phyloP scores from a whole-genome alignment of 2,113 vertebrate species.

The Dicaeum eximium region DNA sequence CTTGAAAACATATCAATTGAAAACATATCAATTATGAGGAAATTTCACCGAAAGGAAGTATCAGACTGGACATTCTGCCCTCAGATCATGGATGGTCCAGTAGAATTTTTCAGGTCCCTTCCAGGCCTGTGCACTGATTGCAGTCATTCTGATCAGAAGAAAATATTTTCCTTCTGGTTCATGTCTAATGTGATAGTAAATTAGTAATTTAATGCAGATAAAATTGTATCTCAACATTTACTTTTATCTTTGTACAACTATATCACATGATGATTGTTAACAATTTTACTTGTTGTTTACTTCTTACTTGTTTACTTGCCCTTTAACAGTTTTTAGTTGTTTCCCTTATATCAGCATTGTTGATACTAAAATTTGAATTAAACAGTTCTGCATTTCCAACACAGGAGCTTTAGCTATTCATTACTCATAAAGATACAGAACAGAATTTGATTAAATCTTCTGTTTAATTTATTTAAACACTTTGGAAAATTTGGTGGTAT shows the following conservation, averaged over 20 bases:
- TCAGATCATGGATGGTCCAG: neutral
- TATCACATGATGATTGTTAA: neutral
- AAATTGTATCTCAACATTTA: neutral
- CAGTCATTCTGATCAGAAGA: neutral
- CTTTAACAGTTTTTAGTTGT: neutral
- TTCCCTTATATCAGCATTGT: neutral
- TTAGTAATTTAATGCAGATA: neutral
- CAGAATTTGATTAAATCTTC: constrained; percentile 60
- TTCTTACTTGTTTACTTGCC: neutral
- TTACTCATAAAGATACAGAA: constrained; percentile 43
- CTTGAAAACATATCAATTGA: neutral
- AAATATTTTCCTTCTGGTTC: neutral
- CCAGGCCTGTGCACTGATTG: neutral
- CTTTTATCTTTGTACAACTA: neutral
- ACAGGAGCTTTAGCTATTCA: constrained; percentile 38
- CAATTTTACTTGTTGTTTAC: neutral
- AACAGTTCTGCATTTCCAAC: constrained; percentile 26
- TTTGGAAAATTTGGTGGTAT: neutral
- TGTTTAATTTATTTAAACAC: constrained; percentile 54
- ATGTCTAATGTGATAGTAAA: neutral
- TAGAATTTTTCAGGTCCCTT: neutral
- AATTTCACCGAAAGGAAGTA: neutral
- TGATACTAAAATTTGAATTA: constrained; percentile 31
- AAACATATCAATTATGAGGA: neutral
- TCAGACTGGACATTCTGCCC: neutral